These are phyloP conservation scores for Rhineura floridana DNA, from an alignment of 2,113 vertebrate genomes.

Conservation along the genomic window DNA sequence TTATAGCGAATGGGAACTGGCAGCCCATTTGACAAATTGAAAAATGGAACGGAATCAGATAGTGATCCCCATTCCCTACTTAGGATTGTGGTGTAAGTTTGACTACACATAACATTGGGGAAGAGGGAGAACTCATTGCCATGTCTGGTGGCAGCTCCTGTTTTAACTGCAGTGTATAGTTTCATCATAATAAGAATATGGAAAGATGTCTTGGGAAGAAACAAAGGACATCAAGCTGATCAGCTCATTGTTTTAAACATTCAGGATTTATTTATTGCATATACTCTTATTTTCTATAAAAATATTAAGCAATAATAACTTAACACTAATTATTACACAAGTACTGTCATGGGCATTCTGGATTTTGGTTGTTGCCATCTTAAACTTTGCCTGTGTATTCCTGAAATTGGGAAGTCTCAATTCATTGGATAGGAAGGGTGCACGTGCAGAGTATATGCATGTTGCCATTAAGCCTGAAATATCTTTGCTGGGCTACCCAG, in stretches of 20 bases:
- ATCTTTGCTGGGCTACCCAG: background rate
- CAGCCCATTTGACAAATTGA: no score
- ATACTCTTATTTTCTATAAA: background rate
- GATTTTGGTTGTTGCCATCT: background rate
- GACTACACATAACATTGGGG: background rate
- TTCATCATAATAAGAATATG: no score
- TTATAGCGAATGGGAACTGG: no score
- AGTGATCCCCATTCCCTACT: no score
- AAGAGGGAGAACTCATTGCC: background rate
- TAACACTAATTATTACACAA: background rate
- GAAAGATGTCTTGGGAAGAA: background rate
- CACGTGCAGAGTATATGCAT: background rate
- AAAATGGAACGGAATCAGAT: no score
- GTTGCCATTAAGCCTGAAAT: background rate
- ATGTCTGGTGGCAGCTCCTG: background rate
- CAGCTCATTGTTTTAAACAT: background rate
- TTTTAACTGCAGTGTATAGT: background rate
- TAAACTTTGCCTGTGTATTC: background rate
- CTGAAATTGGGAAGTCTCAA: background rate
- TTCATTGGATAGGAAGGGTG: background rate
- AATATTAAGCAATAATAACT: background rate
- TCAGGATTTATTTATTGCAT: background rate
- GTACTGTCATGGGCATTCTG: background rate
- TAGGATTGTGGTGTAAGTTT: no score
- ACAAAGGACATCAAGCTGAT: background rate